These are phyloP conservation scores for Harmothoe impar DNA, from an alignment of 2,888 invertebrate species.

Conservation along the genomic window DNA sequence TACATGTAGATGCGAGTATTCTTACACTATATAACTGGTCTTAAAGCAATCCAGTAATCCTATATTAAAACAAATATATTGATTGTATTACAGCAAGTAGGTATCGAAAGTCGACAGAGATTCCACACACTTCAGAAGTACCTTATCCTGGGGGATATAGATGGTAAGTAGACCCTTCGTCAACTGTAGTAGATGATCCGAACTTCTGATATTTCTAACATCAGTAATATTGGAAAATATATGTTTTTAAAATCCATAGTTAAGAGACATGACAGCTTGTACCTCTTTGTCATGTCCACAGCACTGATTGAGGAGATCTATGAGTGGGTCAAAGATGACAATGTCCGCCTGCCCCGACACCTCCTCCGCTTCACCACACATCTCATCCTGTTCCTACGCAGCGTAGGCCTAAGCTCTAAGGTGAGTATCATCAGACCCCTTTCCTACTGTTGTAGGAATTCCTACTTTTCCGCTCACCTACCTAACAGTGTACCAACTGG, in stretches of 20 bases:
- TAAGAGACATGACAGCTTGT: no score
- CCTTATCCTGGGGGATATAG: slow-evolving; percentile 90
- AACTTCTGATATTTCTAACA: no score
- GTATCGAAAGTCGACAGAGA: slow-evolving; percentile 86
- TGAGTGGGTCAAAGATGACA: slow-evolving; percentile 75
- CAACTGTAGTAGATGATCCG: no score
- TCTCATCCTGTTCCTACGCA: slow-evolving; percentile 91
- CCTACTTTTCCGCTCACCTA: no score
- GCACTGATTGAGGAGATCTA: slow-evolving; percentile 89
- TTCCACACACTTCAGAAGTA: slow-evolving; percentile 92
- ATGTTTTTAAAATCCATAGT: no score
- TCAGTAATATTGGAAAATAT: no score
- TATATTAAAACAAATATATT: no score
- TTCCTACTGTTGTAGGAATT: background rate
- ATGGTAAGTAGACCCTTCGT: slow-evolving; percentile 74
- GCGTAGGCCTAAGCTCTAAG: slow-evolving; percentile 87
- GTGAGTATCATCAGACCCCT: slow-evolving; percentile 76
- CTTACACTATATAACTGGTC: no score
- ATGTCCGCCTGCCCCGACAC: slow-evolving; percentile 77
- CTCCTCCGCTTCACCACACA: slow-evolving; percentile 93
- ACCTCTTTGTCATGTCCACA: slow-evolving; percentile 65
- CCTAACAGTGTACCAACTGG: background rate
- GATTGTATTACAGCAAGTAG: slow-evolving; percentile 66
- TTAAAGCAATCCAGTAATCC: no score
- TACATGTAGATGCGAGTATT: no score